These are phyloP conservation scores for Limnodromus scolopaceus DNA, from an alignment of 2,797 vertebrate genomes.

Conservation along the genomic window DNA sequence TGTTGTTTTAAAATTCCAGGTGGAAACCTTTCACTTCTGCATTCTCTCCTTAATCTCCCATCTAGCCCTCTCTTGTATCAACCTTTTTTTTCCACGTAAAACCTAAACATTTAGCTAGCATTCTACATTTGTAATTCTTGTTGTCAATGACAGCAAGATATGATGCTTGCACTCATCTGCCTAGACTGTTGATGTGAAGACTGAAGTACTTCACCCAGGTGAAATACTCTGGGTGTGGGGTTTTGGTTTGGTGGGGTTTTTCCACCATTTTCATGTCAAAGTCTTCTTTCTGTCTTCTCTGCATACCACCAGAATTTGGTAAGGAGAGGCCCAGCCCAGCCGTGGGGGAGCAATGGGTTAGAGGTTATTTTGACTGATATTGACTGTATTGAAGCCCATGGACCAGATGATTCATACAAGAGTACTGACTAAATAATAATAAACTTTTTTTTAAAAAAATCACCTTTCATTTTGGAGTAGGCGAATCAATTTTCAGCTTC, in stretches of 20 bases:
- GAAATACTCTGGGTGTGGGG: background rate
- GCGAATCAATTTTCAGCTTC: background rate
- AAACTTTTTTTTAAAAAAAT: background rate
- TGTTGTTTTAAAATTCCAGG: background rate
- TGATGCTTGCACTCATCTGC: background rate
- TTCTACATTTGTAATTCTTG: background rate
- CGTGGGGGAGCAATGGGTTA: fast-evolving
- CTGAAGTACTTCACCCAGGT: background rate
- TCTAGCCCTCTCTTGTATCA: background rate
- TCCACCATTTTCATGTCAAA: background rate
- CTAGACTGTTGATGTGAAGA: background rate
- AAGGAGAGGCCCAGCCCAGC: background rate
- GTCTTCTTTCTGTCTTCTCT: background rate
- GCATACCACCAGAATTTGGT: background rate
- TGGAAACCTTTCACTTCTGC: background rate
- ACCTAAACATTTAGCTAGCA: background rate
- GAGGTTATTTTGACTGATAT: background rate
- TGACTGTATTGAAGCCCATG: background rate
- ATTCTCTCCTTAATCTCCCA: background rate
- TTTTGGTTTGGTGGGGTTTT: background rate
- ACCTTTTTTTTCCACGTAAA: background rate
- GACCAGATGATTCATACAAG: background rate
- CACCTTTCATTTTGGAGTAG: background rate
- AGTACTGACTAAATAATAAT: background rate
- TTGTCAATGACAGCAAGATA: background rate